These are phyloP conservation scores for Emys orbicularis DNA, from an alignment of 2,797 vertebrate species.

Conservation along the genomic window DNA sequence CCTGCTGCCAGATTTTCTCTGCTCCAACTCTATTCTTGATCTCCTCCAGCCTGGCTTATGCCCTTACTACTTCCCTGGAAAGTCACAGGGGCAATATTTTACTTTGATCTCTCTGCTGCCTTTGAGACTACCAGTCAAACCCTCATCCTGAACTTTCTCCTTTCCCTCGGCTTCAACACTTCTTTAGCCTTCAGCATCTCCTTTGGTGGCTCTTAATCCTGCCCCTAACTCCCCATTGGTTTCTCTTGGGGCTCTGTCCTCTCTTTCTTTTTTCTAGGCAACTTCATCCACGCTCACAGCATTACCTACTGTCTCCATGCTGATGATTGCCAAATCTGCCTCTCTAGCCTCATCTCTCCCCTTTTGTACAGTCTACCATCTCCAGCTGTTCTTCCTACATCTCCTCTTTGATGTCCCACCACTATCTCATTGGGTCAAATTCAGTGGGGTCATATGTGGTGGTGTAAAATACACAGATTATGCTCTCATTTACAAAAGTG, in stretches of 20 bases:
- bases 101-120: not conserved
- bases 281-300: not conserved
- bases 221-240: not conserved
- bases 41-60: not conserved
- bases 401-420: not conserved
- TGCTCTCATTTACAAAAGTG: not conserved
- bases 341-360: too few relatives aligned
- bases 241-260: not conserved
- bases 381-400: not conserved
- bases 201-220: not conserved
- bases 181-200: not conserved
- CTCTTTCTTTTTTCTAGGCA: not conserved
- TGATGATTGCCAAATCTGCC: not conserved
- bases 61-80: not conserved
- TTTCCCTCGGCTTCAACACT: not conserved
- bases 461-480: not conserved
- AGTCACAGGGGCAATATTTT: not conserved
- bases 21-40: not conserved
- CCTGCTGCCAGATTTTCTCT: not conserved
- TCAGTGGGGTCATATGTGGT: not conserved
- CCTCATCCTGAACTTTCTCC: not conserved
- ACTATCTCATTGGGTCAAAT: not conserved
- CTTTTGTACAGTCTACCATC: not conserved
- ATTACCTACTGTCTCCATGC: not conserved
- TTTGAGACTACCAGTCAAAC: not conserved